Evolutionary conservation across 2,888 invertebrate species (phyloP).

Genomic region (Elgonia sp.): DNA sequence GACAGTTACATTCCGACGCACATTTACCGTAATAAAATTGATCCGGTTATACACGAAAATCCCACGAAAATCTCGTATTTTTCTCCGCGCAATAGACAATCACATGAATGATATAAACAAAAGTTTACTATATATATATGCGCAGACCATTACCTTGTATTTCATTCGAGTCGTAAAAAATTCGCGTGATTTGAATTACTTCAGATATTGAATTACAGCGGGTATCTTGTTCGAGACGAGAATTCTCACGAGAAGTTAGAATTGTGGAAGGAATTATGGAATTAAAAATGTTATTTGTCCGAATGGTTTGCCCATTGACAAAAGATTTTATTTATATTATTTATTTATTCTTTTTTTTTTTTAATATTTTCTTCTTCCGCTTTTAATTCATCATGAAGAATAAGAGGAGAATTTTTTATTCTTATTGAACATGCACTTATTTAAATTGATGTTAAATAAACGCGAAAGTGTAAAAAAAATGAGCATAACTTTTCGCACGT

Average conservation of each 20-base stretch:
- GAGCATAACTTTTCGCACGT: slow-evolving; percentile 26
- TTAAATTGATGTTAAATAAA: neutral
- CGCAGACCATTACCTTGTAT: slow-evolving; percentile 1
- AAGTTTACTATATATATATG: too few species aligned
- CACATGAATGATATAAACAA: too few species aligned
- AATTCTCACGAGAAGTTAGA: too few species aligned
- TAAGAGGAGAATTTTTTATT: neutral
- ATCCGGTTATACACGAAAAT: too few species aligned
- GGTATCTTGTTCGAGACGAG: neutral
- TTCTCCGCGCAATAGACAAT: too few species aligned
- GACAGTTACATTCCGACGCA: too few species aligned
- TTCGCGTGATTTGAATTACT: slow-evolving; percentile 29
- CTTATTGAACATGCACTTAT: neutral
- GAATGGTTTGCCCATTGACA: neutral
- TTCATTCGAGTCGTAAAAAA: slow-evolving; percentile 26
- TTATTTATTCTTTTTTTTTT: neutral
- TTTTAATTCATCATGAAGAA: too few species aligned
- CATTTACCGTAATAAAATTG: too few species aligned
- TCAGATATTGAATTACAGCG: slow-evolving; percentile 21
- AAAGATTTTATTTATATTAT: neutral
- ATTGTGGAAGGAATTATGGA: neutral
- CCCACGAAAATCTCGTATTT: too few species aligned
- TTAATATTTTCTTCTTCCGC: too few species aligned
- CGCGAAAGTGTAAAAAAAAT: slow-evolving; percentile 12
- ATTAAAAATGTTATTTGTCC: neutral